Evolutionary conservation across 2,888 invertebrate species (phyloP).

Genomic region (Drosophila quinaria): DNA sequence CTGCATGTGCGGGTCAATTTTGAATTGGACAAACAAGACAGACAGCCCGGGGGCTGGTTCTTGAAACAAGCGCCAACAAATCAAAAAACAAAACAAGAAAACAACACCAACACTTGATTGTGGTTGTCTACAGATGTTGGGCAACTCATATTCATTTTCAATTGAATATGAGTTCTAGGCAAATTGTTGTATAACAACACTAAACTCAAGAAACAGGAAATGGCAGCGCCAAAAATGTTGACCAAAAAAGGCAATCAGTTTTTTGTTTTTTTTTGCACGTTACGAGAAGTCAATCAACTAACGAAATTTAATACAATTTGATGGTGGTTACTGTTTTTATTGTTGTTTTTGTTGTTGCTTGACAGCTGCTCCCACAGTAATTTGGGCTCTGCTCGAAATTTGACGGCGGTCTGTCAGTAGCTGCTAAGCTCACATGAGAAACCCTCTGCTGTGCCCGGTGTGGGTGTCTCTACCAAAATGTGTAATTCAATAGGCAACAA

Average conservation of each 20-base stretch:
- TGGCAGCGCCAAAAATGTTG: conserved; percentile 61
- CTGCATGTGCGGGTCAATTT: conserved; percentile 44
- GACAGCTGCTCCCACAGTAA: conserved; percentile 58
- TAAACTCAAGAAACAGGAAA: conserved; percentile 58
- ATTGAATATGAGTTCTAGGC: conserved; percentile 44
- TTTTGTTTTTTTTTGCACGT: conserved; percentile 52
- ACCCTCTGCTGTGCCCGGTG: conserved; percentile 39
- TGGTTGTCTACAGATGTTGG: conserved; percentile 13
- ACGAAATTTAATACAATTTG: conserved; percentile 78
- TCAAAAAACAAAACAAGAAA: conserved; percentile 18
- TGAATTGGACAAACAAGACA: conserved; percentile 40
- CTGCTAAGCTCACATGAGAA: conserved; percentile 37
- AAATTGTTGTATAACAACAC: conserved; percentile 52
- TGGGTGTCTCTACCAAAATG: conserved; percentile 29
- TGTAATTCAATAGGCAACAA: conserved; percentile 70
- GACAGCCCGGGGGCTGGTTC: conserved; percentile 12
- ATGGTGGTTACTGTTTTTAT: conserved; percentile 31
- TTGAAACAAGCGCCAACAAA: conserved; percentile 35
- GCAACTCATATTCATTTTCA: conserved; percentile 31
- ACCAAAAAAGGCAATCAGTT: conserved; percentile 73
- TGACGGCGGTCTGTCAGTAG: conserved; percentile 76
- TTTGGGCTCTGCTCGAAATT: conserved; percentile 69
- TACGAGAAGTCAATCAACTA: conserved; percentile 76
- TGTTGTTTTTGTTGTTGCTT: conserved; percentile 37
- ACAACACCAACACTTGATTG: conserved; percentile 47